Evolutionary conservation across 2,888 invertebrate species (phyloP).

Genomic region (Cephus nigrinus): DNA sequence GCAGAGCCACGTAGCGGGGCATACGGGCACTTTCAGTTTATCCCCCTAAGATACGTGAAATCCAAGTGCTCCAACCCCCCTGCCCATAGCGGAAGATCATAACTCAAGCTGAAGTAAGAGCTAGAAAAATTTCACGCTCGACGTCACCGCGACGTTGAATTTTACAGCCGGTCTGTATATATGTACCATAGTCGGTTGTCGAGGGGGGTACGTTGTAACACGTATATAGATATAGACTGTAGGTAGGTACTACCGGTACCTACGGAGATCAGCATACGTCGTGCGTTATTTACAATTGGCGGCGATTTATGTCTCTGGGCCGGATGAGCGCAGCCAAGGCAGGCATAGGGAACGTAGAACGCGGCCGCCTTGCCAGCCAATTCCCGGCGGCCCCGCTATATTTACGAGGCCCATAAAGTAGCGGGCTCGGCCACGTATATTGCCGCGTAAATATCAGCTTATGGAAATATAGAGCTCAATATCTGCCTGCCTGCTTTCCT

Average conservation of each 20-base stretch:
- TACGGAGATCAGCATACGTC: constrained; percentile 59
- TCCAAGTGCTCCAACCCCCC: constrained; percentile 38
- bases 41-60: constrained; percentile 37
- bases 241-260: constrained; percentile 14
- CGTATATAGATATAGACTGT: constrained; percentile 14
- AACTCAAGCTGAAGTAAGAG: constrained; percentile 33
- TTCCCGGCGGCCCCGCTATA: constrained; percentile 64
- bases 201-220: neutral
- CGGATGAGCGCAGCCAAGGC: constrained; percentile 41
- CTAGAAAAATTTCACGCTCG: constrained; percentile 38
- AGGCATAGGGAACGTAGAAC: constrained; percentile 30
- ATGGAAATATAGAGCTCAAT: constrained; percentile 72
- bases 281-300: constrained; percentile 63
- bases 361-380: constrained; percentile 62
- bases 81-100: constrained; percentile 27
- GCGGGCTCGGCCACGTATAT: constrained; percentile 64
- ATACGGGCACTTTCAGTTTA: constrained; percentile 6
- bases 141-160: constrained; percentile 28
- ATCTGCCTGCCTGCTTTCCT: constrained; percentile 63
- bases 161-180: constrained; percentile 10
- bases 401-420: constrained; percentile 66
- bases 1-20: neutral
- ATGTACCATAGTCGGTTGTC: neutral
- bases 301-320: constrained; percentile 56
- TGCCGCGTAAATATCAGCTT: constrained; percentile 71